These are phyloP conservation scores for Anas bahamensis DNA, from an alignment of 2,797 vertebrate species.

Conservation along the genomic window DNA sequence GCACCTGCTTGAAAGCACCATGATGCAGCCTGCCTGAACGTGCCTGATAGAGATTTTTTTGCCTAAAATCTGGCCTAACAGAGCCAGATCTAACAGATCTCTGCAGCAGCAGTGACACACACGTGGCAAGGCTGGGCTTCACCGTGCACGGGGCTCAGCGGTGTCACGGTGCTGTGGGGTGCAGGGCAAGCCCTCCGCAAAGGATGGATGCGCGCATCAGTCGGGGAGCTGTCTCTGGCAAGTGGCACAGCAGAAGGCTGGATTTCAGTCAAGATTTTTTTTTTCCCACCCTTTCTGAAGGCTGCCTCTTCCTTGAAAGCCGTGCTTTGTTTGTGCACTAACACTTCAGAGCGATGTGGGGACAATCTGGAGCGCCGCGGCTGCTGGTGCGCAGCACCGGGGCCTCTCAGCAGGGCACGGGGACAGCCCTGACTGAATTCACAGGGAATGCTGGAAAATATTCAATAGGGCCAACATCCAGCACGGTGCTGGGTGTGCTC, in stretches of 20 bases:
- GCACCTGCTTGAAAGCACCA: background rate
- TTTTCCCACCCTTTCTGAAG: background rate
- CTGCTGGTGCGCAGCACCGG: background rate
- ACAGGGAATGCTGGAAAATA: rapidly evolving
- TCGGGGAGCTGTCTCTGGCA: background rate
- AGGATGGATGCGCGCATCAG: rapidly evolving
- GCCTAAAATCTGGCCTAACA: background rate
- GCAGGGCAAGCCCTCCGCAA: background rate
- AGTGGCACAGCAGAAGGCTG: background rate
- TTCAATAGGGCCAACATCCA: background rate
- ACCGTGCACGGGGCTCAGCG: background rate
- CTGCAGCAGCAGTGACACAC: no score
- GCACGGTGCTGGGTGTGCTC: background rate
- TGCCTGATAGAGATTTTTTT: background rate
- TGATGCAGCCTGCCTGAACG: background rate
- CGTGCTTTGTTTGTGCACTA: background rate
- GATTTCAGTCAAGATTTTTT: background rate
- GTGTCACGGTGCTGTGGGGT: background rate
- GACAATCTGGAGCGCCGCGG: background rate
- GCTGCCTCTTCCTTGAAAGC: background rate
- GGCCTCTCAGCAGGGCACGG: rapidly evolving
- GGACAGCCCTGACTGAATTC: rapidly evolving
- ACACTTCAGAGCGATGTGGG: rapidly evolving
- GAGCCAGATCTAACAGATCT: background rate
- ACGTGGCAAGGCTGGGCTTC: background rate